Evolutionary conservation across 2,888 invertebrate genomes (phyloP), one percentile per base, ranked within the genome.

Genomic region (Pterobdella sp.): DNA sequence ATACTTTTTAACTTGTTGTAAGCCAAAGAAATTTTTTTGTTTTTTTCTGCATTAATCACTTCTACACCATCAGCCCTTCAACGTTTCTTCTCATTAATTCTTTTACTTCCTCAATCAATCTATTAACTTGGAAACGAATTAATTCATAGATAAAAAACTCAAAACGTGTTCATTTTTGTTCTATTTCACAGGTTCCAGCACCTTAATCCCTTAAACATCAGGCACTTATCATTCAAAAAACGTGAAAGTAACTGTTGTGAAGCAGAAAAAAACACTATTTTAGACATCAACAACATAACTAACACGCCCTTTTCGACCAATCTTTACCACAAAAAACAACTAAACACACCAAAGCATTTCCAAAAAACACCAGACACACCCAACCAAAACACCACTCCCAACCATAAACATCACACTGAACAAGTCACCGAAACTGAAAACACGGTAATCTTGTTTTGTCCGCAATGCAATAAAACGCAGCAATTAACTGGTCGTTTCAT

Each of bases 391-490:
- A 18, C 60, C 60, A 56, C 60, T 26, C 60, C 60, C 60, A 56
- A 26, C 60, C 60, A 56, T 56, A 56, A 56, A 56, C 60, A 56
- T 56, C 60, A 56, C 60, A 56, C 4, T 22, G 60, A 56, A 56
- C 60, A 56, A 56, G 60, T 56, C 10, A 56, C 10, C 4, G 60
- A 56, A n/a, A 56, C n/a, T 26, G 60, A 56, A n/a, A 56, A 56
- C 60, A 56, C 60, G 26, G 60, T 56, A 56, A 56, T 56, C n/a
- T 26, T 56, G 60, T 56, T 56, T 56, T 56, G 60, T 56, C 60
- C 60, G n/a, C 60, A 56, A 56, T 56, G 60, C 60, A 56, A 56
- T 56, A 56, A 56, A 56, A 56, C 60, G 60, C 60, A 56, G 60
- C 60, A 56, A 56, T 56, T 56, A 56, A 56, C 60, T 18, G 60